A percentile compares a stretch with the other conserved stretches of the same genome.
phyloP scores from a whole-genome alignment of 2,113 vertebrate species.

The Xenopus laevis region DNA sequence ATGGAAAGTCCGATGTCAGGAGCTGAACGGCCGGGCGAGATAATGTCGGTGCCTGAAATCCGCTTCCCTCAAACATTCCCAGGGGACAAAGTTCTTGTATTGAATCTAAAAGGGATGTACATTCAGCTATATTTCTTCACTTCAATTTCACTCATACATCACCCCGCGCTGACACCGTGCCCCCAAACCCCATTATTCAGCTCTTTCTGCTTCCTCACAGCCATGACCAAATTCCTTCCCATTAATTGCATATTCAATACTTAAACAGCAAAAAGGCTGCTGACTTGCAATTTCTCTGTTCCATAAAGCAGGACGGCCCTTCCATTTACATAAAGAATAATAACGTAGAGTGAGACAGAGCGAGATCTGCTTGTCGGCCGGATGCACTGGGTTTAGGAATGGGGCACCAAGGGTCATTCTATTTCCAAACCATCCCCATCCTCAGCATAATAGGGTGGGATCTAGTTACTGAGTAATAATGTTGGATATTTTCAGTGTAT shows the following conservation, averaged over 20 bases:
- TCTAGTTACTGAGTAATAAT: no score
- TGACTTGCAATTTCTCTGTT: conserved; percentile 48
- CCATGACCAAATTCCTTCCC: conserved; percentile 47
- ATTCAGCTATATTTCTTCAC: conserved; percentile 39
- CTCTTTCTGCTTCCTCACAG: conserved; percentile 43
- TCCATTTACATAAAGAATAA: conserved; percentile 52
- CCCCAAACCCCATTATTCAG: conserved; percentile 49
- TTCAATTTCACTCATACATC: conserved; percentile 47
- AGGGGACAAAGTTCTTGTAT: background rate
- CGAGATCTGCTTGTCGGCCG: no score
- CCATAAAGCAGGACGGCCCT: conserved; percentile 27
- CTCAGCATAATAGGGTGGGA: background rate
- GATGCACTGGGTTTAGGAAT: no score
- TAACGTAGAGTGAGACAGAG: conserved; percentile 22
- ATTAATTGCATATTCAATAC: conserved; percentile 54
- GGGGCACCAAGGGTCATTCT: no score
- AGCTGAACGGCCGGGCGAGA: background rate
- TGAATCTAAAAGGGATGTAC: conserved; percentile 30
- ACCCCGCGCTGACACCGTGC: conserved; percentile 46
- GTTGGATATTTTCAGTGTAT: no score
- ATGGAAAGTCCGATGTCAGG: background rate
- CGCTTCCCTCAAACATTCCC: background rate
- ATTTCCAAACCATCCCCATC: no score
- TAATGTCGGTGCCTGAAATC: conserved; percentile 28
- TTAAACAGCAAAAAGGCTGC: conserved; percentile 44